A percentile compares a stretch with the other conserved stretches of the same genome.
Conservation (phyloP, 2,888 invertebrate species). For the Chrysolina americana region DNA sequence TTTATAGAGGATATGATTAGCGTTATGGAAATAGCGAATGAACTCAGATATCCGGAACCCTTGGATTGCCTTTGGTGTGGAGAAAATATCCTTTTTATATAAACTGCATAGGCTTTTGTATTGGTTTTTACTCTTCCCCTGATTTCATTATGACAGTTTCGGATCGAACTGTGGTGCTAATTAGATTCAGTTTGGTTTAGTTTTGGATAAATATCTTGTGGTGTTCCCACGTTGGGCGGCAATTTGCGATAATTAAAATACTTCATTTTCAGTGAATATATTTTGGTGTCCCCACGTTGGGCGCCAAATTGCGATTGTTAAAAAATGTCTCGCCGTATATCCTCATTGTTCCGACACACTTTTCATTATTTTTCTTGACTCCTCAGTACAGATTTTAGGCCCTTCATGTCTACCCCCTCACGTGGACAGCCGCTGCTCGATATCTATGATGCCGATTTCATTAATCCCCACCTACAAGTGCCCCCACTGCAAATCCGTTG, state of each 20-base stretch:
- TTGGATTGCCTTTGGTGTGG: slow-evolving; percentile 63
- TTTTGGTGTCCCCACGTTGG: background rate
- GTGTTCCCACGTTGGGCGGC: background rate
- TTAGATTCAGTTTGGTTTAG: background rate
- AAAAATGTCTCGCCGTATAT: background rate
- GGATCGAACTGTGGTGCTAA: no score
- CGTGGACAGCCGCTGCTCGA: slow-evolving; percentile 62
- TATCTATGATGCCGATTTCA: slow-evolving; percentile 64
- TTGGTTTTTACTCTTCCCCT: no score
- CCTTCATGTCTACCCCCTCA: slow-evolving; percentile 63
- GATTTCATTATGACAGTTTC: no score
- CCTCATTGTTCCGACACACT: background rate
- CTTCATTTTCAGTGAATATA: background rate
- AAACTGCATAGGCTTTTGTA: background rate
- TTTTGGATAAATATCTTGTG: background rate
- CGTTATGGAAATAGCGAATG: slow-evolving; percentile 60
- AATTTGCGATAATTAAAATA: background rate
- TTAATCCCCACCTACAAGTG: slow-evolving; percentile 64
- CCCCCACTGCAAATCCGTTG: slow-evolving; percentile 60
- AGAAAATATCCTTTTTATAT: slow-evolving; percentile 64
- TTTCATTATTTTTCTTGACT: slow-evolving; percentile 31
- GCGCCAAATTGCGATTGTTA: background rate
- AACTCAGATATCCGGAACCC: slow-evolving; percentile 61
- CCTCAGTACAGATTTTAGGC: slow-evolving; percentile 59
- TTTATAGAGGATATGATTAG: slow-evolving; percentile 60